phyloP scores from a whole-genome alignment of 1,140 invertebrate species.

The Solenopsis invicta region DNA sequence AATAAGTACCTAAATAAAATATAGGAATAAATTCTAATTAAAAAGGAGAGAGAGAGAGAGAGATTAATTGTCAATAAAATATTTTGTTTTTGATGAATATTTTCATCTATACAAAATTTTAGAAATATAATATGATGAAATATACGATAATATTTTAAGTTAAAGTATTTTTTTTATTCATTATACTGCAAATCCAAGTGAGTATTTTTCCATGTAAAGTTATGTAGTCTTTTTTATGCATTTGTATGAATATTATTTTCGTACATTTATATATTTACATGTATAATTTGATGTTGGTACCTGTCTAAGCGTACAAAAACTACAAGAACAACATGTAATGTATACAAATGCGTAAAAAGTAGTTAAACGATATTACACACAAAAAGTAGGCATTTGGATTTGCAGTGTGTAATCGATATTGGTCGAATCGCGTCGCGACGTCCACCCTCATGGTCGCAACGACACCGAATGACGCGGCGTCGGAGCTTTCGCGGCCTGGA shows the following conservation, averaged over 20 bases:
- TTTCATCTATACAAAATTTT: not conserved
- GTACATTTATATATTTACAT: too few species aligned
- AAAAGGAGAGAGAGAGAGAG: not conserved
- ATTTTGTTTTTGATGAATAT: not conserved
- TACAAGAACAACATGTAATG: too few species aligned
- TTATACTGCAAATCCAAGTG: too few species aligned
- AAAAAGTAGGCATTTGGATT: too few species aligned
- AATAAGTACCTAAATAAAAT: not conserved
- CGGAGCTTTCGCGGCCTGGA: constrained; percentile 28
- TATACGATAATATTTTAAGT: not conserved
- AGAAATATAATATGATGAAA: not conserved
- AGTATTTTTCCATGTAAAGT: too few species aligned
- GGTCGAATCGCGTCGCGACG: not conserved
- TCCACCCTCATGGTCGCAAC: constrained; percentile 29
- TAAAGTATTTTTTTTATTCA: not conserved
- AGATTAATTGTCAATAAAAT: too few species aligned
- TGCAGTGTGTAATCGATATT: not conserved
- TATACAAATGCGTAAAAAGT: too few species aligned
- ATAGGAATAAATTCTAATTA: not conserved
- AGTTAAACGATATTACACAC: too few species aligned
- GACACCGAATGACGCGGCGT: constrained; percentile 43
- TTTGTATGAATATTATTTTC: too few species aligned
- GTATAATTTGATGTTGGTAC: too few species aligned
- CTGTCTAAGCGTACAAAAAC: too few species aligned
- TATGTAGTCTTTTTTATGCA: too few species aligned